These are phyloP conservation scores for Phyllotreta cruciferae DNA, from an alignment of 2,888 invertebrate species.

Conservation along the genomic window DNA sequence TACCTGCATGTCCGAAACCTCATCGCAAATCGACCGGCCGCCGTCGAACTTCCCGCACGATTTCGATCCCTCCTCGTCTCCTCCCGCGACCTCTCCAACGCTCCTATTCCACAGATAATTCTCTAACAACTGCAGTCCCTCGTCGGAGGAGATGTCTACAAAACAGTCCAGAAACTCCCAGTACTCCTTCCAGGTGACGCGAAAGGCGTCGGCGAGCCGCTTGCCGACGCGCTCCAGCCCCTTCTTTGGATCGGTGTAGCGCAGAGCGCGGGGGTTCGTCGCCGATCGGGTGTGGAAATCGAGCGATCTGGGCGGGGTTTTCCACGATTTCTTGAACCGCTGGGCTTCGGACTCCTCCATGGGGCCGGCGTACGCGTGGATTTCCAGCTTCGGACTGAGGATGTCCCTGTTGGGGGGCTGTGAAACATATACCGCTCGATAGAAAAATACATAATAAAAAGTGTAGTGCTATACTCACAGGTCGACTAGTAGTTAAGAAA, in stretches of 20 bases:
- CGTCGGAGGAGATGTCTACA: constrained; percentile 75
- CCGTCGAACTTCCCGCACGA: too few relatives aligned
- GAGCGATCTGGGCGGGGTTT: constrained; percentile 74
- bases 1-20: too few relatives aligned
- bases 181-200: constrained; percentile 87
- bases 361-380: constrained; percentile 90
- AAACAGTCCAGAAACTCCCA: constrained; percentile 90
- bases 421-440: too few relatives aligned
- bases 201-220: constrained; percentile 73
- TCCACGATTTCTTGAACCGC: constrained; percentile 79
- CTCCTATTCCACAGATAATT: constrained; percentile 61
- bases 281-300: constrained; percentile 42
- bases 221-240: constrained; percentile 88
- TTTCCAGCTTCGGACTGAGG: constrained; percentile 74
- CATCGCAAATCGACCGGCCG: too few relatives aligned
- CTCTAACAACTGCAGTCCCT: constrained; percentile 80
- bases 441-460: too few relatives aligned
- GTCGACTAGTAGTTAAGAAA: constrained; percentile 75
- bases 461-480: constrained; percentile 66
- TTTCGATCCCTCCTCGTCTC: too few relatives aligned
- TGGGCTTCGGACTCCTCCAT: constrained; percentile 80
- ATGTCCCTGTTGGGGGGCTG: constrained; percentile 60
- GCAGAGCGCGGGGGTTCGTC: constrained; percentile 44
- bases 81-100: background rate
- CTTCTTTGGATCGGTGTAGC: constrained; percentile 75